Evolutionary conservation across 37 sponge, comb jelly and placozoan genomes (phyloP).

Genomic region (Crambe crambe): DNA sequence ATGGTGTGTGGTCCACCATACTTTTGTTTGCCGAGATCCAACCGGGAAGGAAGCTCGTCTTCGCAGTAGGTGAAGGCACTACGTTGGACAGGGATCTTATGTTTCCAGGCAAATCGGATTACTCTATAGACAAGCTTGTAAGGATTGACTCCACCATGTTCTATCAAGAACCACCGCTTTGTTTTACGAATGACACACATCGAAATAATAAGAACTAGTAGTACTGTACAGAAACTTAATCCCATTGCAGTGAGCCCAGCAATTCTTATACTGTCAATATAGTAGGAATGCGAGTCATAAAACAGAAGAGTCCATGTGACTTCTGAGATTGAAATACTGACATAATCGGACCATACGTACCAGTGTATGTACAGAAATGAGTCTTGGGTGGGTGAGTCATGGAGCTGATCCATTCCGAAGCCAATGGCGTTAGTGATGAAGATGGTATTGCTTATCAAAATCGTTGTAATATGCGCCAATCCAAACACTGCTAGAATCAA

Average conservation of each 20-base stretch:
- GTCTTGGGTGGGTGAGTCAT: not conserved
- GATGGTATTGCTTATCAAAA: too few relatives aligned
- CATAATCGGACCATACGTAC: not conserved
- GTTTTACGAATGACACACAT: not conserved
- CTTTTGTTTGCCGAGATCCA: not conserved
- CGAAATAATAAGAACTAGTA: not conserved
- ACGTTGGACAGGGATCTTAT: not conserved
- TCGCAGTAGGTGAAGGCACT: conserved; percentile 11
- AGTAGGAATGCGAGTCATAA: not conserved
- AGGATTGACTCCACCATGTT: conserved; percentile 4
- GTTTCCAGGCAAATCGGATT: not conserved
- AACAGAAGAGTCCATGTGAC: not conserved
- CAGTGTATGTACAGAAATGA: not conserved
- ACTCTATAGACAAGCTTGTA: conserved; percentile 5
- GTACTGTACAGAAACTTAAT: not conserved
- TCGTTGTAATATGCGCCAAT: too few relatives aligned
- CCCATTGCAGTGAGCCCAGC: not conserved
- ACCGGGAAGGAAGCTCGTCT: not conserved
- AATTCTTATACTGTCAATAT: not conserved
- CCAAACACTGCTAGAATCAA: not conserved
- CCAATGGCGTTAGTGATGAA: not conserved
- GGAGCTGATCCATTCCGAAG: not conserved
- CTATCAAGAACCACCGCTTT: not conserved
- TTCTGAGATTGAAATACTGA: not conserved
- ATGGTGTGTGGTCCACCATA: not conserved